phyloP scores from a whole-genome alignment of 2,888 invertebrate species.

The Linyphia triangularis region DNA sequence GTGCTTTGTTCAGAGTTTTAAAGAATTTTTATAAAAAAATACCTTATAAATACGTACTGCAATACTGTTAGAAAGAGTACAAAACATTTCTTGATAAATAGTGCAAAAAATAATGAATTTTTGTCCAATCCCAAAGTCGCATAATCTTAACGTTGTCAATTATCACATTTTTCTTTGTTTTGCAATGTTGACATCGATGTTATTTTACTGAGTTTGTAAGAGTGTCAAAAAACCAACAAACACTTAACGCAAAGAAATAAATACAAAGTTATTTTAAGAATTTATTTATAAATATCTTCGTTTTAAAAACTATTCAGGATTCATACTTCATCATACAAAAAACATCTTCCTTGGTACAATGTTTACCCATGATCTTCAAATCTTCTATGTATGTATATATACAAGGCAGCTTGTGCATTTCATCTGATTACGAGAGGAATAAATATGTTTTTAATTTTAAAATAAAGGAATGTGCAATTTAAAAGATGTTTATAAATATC shows the following conservation, averaged over 20 bases:
- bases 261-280: neutral
- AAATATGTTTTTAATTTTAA: neutral
- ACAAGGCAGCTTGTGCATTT: constrained; percentile 47
- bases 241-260: neutral
- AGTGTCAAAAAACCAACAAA: neutral
- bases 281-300: constrained; percentile 57
- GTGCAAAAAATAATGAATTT: too few species aligned
- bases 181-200: too few species aligned
- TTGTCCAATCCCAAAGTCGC: too few species aligned
- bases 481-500: neutral
- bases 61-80: too few species aligned
- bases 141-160: too few species aligned
- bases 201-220: too few species aligned
- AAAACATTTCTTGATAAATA: too few species aligned
- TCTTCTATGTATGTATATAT: constrained; percentile 25
- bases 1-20: too few species aligned
- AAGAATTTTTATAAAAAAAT: too few species aligned
- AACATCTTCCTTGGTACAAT: neutral
- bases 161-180: too few species aligned
- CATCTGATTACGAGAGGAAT: neutral
- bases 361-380: neutral
- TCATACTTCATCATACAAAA: constrained; percentile 39
- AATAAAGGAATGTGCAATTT: constrained; percentile 1
- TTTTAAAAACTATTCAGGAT: constrained; percentile 57
- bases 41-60: too few species aligned